Conservation (phyloP, 37 sponge, comb jelly and placozoan genomes). For the Amphimedon queenslandica region DNA sequence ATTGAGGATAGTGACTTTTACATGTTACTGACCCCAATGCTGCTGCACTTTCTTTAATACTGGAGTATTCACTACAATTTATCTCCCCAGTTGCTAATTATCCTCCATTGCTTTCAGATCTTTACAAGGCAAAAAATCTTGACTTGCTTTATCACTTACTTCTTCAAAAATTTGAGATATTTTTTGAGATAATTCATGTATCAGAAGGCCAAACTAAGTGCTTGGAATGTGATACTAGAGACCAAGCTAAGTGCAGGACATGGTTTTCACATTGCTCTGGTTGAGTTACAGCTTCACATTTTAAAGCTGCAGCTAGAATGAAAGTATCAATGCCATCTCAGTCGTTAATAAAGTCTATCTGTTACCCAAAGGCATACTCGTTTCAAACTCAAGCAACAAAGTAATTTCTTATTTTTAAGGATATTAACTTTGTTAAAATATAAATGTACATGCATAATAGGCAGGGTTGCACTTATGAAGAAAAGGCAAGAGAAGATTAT, state of each 20-base stretch:
- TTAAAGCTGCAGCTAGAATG: background rate
- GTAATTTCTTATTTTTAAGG: background rate
- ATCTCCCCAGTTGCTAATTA: background rate
- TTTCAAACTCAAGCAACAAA: background rate
- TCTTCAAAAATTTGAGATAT: background rate
- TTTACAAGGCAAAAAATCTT: background rate
- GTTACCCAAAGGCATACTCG: background rate
- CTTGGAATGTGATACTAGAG: slow-evolving; percentile 1
- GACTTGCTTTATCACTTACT: background rate
- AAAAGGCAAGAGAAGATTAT: slow-evolving; percentile 13
- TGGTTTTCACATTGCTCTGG: slow-evolving; percentile 11
- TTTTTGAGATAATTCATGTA: background rate
- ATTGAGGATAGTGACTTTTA: too few species aligned
- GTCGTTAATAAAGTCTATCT: slow-evolving; percentile 3
- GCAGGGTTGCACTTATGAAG: slow-evolving; percentile 3
- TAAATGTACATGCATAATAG: background rate
- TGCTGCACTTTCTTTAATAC: slow-evolving; percentile 1
- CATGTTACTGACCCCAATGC: slow-evolving; percentile 7
- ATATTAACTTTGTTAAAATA: background rate
- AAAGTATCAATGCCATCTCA: background rate
- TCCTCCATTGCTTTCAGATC: background rate
- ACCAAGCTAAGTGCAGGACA: background rate
- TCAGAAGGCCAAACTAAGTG: background rate
- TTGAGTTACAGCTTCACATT: slow-evolving; percentile 7
- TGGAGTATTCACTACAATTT: background rate